phyloP scores from a whole-genome alignment of 2,113 vertebrate species.

The Lepus timidus region DNA sequence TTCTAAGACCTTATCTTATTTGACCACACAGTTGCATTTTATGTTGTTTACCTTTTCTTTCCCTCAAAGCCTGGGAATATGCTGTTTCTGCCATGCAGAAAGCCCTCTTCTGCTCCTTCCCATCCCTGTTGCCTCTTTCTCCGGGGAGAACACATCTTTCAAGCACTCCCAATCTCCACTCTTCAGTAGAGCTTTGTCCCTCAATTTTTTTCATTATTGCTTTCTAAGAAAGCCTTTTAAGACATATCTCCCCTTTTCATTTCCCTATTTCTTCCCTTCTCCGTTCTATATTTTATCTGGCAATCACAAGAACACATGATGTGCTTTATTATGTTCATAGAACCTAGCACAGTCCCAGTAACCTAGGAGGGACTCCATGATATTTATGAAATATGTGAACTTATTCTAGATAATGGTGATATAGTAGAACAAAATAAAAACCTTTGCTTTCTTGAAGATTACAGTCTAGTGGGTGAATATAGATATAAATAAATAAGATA shows the following conservation, averaged over 20 bases:
- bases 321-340: neutral
- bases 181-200: neutral
- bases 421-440: neutral
- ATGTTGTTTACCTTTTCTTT: slow-evolving; percentile 45
- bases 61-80: neutral
- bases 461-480: neutral
- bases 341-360: neutral
- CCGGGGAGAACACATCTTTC: neutral
- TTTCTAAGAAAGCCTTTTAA: neutral
- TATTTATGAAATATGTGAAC: neutral
- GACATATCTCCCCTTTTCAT: neutral
- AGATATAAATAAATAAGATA: slow-evolving; percentile 19
- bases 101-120: neutral
- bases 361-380: neutral
- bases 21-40: slow-evolving; percentile 42
- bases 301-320: neutral
- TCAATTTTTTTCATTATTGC: neutral
- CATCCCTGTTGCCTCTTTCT: neutral
- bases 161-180: neutral
- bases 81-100: neutral
- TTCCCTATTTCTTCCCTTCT: neutral
- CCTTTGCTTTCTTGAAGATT: slow-evolving; percentile 41
- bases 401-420: neutral
- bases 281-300: neutral
- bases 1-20: slow-evolving; percentile 71